Base-by-base conservation (phyloP, 1,140 invertebrate genomes). In the Drosophila albomicans region DNA sequence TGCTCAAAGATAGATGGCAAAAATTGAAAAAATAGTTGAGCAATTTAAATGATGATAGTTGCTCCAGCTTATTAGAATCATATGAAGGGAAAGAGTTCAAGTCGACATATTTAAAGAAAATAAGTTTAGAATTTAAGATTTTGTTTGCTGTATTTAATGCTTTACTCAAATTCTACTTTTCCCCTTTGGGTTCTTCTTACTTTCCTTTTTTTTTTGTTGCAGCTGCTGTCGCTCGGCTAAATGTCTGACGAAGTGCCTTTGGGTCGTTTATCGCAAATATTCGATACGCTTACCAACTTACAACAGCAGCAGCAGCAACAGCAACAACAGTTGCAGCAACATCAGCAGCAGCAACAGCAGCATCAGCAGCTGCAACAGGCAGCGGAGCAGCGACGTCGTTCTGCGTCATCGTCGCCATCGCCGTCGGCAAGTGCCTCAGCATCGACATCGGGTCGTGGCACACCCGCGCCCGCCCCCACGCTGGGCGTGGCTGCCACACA, bases 181-280 rank as follows among this genome's bases (percentile, higher is more conserved):
- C 1, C 2, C 20, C 20, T 3, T 20, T 20, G 20, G 20, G 2
- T 20, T 3, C 20, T 20, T 20, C 0, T 20, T 20, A 20, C 20
- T 20, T 20, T 20, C 20, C 20, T 3, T n/a, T 20, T 20, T 20
- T 13, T 7, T 52, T 20, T 58, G 7, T 78, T 66, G 13, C 38
- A 79, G 70, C 62, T 66, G 48, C 51, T 28, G 54, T 45, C 46
- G 46, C 48, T 30, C 28, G 46, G 67, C 61, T 74, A 68, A 90
- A 94, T 94, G 94, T 93, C 94, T 75, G 94, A 94, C 92, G 94
- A 95, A 90, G 92, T 94, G 79, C 93, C 93, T 84, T 94, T 94
- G 84, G 93, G 95, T 78, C 94, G 96, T 76, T 93, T 96, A 84
- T 96, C 96, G 89, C 96, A 96, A 93, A 96, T 96, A 74, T 96